phyloP scores from a whole-genome alignment of 2,113 vertebrate genomes.

The Chrysochloris asiatica region DNA sequence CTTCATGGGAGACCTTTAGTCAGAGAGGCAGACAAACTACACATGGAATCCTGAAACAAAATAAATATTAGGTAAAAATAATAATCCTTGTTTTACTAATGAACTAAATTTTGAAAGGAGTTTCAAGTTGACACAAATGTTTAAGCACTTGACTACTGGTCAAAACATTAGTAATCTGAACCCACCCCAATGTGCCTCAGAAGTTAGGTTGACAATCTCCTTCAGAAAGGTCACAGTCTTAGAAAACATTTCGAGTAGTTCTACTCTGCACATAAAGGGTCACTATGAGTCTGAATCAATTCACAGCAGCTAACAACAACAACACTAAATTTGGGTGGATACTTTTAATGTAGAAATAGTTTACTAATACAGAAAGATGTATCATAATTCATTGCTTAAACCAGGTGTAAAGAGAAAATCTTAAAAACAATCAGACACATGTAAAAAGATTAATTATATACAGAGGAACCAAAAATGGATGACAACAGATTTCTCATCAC shows the following conservation, averaged over 20 bases:
- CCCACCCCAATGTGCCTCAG: too few relatives aligned
- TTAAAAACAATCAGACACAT: not conserved
- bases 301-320: too few relatives aligned
- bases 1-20: not conserved
- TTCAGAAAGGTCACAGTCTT: not conserved
- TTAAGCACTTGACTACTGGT: not conserved
- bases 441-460: not conserved
- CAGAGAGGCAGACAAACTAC: not conserved
- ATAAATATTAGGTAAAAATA: not conserved
- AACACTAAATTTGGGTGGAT: not conserved
- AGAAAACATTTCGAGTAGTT: not conserved
- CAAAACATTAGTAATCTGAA: too few relatives aligned
- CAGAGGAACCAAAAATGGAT: not conserved
- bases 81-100: not conserved
- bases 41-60: not conserved
- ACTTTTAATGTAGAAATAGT: not conserved
- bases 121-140: too few relatives aligned
- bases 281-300: not conserved
- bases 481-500: not conserved
- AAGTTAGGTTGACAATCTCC: not conserved
- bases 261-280: not conserved
- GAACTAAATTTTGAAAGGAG: not conserved
- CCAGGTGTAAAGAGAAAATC: not conserved
- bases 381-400: conserved; percentile 9
- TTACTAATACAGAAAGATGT: not conserved